Percentiles rank a stretch among this genome's conserved stretches.
These are phyloP conservation scores for Galendromus occidentalis DNA, from an alignment of 1,140 invertebrate genomes.

Conservation along the genomic window DNA sequence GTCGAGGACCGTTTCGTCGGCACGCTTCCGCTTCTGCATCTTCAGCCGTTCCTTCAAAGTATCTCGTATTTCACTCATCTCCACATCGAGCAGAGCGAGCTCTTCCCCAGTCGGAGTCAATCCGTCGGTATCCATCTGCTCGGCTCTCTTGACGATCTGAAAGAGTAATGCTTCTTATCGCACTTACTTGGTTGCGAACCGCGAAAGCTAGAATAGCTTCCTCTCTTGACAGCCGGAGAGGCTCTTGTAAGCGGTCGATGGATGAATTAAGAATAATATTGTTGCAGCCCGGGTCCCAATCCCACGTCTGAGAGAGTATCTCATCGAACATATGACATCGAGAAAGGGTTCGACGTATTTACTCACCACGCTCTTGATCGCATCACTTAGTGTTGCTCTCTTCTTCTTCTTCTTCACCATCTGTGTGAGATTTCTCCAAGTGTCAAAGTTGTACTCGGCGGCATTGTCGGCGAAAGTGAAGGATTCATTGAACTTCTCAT, in stretches of 20 bases:
- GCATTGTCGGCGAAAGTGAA: slow-evolving; percentile 50
- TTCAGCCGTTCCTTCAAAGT: slow-evolving; percentile 26
- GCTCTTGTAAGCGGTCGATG: too few species aligned
- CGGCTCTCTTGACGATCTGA: neutral
- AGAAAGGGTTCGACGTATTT: slow-evolving; percentile 15
- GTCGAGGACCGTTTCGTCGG: slow-evolving; percentile 22
- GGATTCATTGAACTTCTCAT: slow-evolving; percentile 46
- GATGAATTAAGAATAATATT: too few species aligned
- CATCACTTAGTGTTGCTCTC: slow-evolving; percentile 31
- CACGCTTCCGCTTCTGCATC: slow-evolving; percentile 28
- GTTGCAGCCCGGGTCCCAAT: too few species aligned
- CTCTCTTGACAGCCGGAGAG: too few species aligned
- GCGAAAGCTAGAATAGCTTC: too few species aligned
- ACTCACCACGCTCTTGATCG: slow-evolving; percentile 43
- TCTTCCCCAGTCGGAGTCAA: slow-evolving; percentile 17
- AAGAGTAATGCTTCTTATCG: too few species aligned
- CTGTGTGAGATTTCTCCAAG: slow-evolving; percentile 64
- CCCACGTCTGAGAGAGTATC: too few species aligned
- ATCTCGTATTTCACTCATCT: slow-evolving; percentile 30
- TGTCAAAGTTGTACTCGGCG: slow-evolving; percentile 53
- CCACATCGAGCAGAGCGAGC: slow-evolving; percentile 29
- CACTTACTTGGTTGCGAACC: too few species aligned
- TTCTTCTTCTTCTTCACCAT: slow-evolving; percentile 58
- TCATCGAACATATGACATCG: neutral
- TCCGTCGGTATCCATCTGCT: slow-evolving; percentile 12